phyloP scores from a whole-genome alignment of 2,888 invertebrate species.

The Andrena hattorfiana region DNA sequence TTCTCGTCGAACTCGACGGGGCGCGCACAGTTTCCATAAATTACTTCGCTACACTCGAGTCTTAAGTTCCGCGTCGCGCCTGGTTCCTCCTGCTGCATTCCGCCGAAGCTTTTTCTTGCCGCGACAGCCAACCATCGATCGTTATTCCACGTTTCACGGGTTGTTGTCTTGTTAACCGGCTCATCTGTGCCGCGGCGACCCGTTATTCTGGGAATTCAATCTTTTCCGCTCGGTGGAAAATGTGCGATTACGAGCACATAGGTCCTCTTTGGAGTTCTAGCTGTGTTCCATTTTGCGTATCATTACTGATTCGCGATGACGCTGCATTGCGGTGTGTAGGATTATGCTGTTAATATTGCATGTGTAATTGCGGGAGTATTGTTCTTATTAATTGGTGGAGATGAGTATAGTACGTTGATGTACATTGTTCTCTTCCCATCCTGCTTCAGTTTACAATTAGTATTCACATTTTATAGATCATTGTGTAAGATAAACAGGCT shows the following conservation, averaged over 20 bases:
- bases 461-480: too few relatives aligned
- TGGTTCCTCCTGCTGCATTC: conserved; percentile 14
- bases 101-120: conserved; percentile 6
- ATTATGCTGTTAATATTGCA: too few relatives aligned
- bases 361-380: too few relatives aligned
- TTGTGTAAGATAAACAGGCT: too few relatives aligned
- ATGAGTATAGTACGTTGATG: too few relatives aligned
- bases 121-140: conserved; percentile 3
- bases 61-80: conserved; percentile 39
- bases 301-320: background rate
- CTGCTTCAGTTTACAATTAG: too few relatives aligned
- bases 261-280: background rate
- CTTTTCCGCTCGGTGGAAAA: background rate
- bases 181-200: background rate
- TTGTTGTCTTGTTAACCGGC: background rate
- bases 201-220: background rate
- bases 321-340: background rate
- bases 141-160: conserved; percentile 18
- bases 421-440: too few relatives aligned
- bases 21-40: conserved; percentile 64
- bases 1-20: conserved; percentile 58
- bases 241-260: background rate
- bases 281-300: background rate
- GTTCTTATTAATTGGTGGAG: too few relatives aligned
- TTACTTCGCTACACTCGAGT: conserved; percentile 52